Base-by-base conservation (phyloP, 64 coral and sea anemone genomes). In the Actinia equina region DNA sequence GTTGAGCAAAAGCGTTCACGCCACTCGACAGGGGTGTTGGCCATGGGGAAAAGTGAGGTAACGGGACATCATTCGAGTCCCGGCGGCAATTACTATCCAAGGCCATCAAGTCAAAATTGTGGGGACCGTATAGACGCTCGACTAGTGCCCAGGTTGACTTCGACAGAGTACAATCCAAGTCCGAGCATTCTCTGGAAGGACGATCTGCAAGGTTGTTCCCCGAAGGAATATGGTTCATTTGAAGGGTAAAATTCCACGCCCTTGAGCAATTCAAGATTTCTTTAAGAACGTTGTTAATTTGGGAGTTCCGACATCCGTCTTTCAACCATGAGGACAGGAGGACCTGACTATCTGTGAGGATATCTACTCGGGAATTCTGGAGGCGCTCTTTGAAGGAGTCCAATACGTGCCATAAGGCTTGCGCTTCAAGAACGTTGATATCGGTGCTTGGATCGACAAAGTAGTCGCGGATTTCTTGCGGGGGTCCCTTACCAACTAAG, bases 21-120 rank as follows among this genome's bases (percentile, higher is more conserved):
- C 87, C 77, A 12, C 58, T 19, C 4, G 54, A 88, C 5, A 56
- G 51, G 27, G 87, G 87, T 19, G 87, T 59, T 7, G 61, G 77
- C 71, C 87, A 88, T 13, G 77, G 87, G 10, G 87, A 52, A 49
- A 80, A 88, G 26, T 88, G 87, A 5, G 86, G 86, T 10, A 88
- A 62, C 26, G 11, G 86, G 46, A 14, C 44, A 2, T 69, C 86
- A 56, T 52, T 22, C 16, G 15, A 5, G 59, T 86, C 80, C 0
- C 44, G 37, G 56, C 65, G 64, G 19, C 59, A 67, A 62, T 91
- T 85, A 49, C 67, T 86, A 45, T 86, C 91, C 82, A 89, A 65
- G 22, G 70, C 49, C 86, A 79, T 88, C 42, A 88, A 49, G 53
- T 88, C 55, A 16, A 57, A 57, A 57, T 6, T 63, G 44, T 89